These are phyloP conservation scores for Hybognathus amarus DNA, from an alignment of 2,797 vertebrate genomes.

Conservation along the genomic window DNA sequence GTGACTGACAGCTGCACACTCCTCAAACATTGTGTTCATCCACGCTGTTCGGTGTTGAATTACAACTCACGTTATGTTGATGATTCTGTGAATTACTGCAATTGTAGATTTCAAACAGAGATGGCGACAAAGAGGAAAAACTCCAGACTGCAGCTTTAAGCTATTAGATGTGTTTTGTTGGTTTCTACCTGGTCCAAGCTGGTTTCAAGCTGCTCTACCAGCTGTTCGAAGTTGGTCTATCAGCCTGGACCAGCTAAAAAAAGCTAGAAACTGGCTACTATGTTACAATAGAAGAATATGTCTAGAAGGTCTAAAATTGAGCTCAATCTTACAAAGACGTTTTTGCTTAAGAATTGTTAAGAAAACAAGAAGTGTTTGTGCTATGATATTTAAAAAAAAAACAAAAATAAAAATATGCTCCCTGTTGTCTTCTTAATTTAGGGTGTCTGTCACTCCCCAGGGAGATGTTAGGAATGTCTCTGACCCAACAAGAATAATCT, in stretches of 20 bases:
- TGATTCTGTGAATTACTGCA: no score
- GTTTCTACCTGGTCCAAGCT: neutral
- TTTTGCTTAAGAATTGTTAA: neutral
- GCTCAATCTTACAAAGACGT: neutral
- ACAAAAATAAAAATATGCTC: constrained; percentile 38
- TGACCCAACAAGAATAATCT: constrained; percentile 72
- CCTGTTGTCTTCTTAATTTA: constrained; percentile 69
- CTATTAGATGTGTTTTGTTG: neutral
- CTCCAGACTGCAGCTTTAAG: no score
- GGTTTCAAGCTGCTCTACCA: neutral
- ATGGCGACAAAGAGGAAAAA: no score
- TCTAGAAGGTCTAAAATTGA: neutral
- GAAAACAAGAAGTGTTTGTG: neutral
- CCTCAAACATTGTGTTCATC: no score
- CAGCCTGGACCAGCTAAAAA: neutral
- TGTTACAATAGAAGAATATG: neutral
- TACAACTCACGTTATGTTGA: no score
- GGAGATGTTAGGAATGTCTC: constrained; percentile 71
- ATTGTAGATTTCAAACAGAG: no score
- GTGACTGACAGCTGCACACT: no score
- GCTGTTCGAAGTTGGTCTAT: neutral
- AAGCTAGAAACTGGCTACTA: neutral
- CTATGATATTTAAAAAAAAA: neutral
- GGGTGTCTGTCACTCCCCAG: constrained; percentile 67
- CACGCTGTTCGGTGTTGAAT: no score